Evolutionary conservation across 2,888 invertebrate species (phyloP), one percentile per base, ranked within the genome.

Genomic region (Ectobius pallidus): DNA sequence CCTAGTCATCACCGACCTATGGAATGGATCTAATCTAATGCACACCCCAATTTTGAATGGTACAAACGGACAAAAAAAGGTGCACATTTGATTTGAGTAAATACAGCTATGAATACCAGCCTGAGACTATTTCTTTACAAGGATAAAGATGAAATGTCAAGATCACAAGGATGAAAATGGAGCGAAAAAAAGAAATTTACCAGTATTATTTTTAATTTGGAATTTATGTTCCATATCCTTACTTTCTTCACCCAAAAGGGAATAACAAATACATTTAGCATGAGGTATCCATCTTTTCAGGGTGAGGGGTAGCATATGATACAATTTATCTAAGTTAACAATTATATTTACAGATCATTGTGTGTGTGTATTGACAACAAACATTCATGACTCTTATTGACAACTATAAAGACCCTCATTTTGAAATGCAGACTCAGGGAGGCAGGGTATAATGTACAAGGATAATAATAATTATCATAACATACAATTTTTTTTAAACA

Each of bases 281-380:
- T 63, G 34, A 63, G 63, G 20, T 63, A 63, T 34, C 63, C 42
- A 63, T 63, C 22, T 63, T 39, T 63, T 63, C 2, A 42, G 22
- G 42, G 25, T 34, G 46, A 67, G 67, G 18, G 46, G 25, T 20
- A 27, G 16, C 16, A 67, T 20, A 67, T 42, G 67, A 32, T 58
- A 58, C 55, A 52, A 55, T 39, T n/a, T 46, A 44, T 44, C 46
- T 70, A 44, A 22, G 70, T 62, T 44, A 62, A 61, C 70, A 70
- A 70, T 22, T 72, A 55, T 72, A 72, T 72, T 72, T 72, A 72
- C 72, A 72, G 65, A 30, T 72, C 42, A 65, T 20, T 65, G 65
- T 49, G 20, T 71, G 18, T 68, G 11, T 34, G 11, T 52, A 68
- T 30, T 46, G 68, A 55, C 69, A 55, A 42, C 52, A 52, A 69